Evolutionary conservation across 2,113 vertebrate genomes (phyloP), one percentile per base, ranked within the genome.

Genomic region (Motacilla tschutschensis): DNA sequence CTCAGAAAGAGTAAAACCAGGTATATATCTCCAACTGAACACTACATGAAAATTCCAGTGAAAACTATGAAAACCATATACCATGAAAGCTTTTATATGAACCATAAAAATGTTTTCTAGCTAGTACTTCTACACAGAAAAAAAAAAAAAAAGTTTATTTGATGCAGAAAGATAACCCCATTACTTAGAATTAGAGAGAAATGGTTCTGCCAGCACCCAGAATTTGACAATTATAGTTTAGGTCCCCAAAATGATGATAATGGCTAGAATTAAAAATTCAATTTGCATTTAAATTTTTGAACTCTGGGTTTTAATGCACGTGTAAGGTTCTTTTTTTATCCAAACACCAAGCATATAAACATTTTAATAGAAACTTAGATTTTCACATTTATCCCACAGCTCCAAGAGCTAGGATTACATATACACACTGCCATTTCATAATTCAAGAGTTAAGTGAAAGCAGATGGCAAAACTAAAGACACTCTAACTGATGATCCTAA

Each of bases 391-490:
- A 60, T 75, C 17, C 28, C 19, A 35, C 15, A 63, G 29, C 31
- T 55, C 41, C 47, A 69, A n/a, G 38, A 80, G 20, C 5, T 18
- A 58, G 33, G 22, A 63, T 65, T 66, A 70, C 35, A 54, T 53
- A 22, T 16, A 64, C 7, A 48, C 8, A 13, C 17, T 62, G 50
- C 17, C n/a, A 51, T 83, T 75, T 63, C 70, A 55, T 64, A 79
- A 85, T 72, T 72, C 63, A 81, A 55, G 53, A 85, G 29, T 58
- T 47, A 87, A 83, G 70, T 29, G 59, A 89, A 85, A 89, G 78
- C 85, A 91, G 80, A 81, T 89, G 73, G 80, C 41, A 83, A 85
- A 87, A 88, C 46, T 74, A 83, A 93, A 78, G 63, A 33, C 51
- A 40, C 21, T 72, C 10, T 70, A 28, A 59, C 21, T 85, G 82